A percentile compares a stretch with the other conserved stretches of the same genome.
Evolutionary conservation across 2,888 invertebrate genomes (phyloP).

Genomic region (Nomada fucata): DNA sequence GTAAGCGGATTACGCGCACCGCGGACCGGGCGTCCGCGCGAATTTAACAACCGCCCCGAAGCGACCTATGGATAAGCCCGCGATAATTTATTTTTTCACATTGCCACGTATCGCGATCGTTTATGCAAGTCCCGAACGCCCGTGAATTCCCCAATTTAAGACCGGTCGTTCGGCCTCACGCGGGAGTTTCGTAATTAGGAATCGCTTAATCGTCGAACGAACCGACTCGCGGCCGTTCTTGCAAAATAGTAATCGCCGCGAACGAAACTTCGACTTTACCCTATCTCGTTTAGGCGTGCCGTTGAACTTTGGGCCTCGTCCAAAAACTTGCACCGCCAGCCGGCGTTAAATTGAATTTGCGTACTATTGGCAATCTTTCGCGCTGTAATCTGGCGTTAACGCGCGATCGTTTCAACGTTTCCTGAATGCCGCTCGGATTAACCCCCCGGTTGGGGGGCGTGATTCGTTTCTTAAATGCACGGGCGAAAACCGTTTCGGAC

Average conservation of each 20-base stretch:
- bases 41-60: constrained; percentile 22
- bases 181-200: constrained; percentile 1
- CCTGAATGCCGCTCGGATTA: background rate
- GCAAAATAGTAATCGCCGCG: constrained; percentile 9
- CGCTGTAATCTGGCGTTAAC: background rate
- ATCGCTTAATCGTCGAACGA: background rate
- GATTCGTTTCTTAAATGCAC: background rate
- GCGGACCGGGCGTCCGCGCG: constrained; percentile 28
- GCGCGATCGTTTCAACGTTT: background rate
- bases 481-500: no score
- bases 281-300: background rate
- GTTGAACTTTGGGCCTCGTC: constrained; percentile 34
- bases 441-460: background rate
- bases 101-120: background rate
- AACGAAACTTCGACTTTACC: constrained; percentile 9
- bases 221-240: constrained; percentile 17
- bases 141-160: background rate
- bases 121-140: background rate
- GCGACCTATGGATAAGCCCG: constrained; percentile 5
- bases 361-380: constrained; percentile 24
- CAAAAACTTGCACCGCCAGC: constrained; percentile 22
- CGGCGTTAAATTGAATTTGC: constrained; percentile 25
- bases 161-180: background rate
- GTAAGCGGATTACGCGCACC: constrained; percentile 43
- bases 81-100: constrained; percentile 19